Percentiles rank a stretch among this genome's conserved stretches.
Conservation (phyloP, 1,140 invertebrate genomes). For the Dendrolimus punctatus region DNA sequence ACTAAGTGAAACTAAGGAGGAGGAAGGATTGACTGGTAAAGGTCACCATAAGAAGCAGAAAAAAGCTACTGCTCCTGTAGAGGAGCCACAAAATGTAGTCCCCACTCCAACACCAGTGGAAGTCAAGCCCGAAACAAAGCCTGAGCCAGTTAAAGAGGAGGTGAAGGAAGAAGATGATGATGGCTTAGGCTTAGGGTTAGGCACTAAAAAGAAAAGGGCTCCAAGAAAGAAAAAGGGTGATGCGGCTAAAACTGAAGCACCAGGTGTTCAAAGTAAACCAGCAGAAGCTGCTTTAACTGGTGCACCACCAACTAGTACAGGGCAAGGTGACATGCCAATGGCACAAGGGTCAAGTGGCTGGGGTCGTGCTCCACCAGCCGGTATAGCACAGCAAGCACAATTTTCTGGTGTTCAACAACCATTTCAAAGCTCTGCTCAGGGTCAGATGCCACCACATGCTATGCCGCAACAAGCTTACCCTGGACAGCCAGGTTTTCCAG, state of each 20-base stretch:
- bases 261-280: neutral
- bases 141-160: conserved; percentile 8
- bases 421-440: no score
- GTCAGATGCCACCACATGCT: no score
- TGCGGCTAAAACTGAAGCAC: conserved; percentile 2
- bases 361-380: no score
- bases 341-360: no score
- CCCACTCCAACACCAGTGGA: neutral
- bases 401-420: neutral
- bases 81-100: neutral
- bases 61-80: neutral
- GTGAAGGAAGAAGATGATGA: conserved; percentile 20
- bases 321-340: no score
- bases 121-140: conserved; percentile 4
- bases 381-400: neutral
- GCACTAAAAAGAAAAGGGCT: conserved; percentile 15
- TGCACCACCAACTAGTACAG: neutral
- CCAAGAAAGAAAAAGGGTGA: conserved; percentile 32
- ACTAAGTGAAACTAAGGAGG: conserved; percentile 1
- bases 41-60: conserved; percentile 5
- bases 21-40: conserved; percentile 3
- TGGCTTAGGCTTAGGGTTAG: conserved; percentile 21
- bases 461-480: no score
- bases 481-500: no score
- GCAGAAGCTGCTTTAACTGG: neutral